Conservation (phyloP, 2,797 vertebrate species). For the Anolis apletophallus region DNA sequence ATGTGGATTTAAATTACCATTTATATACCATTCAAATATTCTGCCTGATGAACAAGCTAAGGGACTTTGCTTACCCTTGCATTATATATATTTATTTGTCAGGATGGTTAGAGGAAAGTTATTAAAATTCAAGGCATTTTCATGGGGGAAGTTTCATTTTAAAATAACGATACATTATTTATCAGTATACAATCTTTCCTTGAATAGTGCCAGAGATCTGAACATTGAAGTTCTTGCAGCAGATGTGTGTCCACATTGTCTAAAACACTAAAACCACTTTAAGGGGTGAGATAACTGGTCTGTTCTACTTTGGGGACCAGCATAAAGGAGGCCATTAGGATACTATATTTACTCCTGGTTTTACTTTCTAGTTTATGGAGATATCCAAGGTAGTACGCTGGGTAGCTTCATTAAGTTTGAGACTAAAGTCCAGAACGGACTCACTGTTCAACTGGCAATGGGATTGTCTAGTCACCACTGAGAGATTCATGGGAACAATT, state of each 20-base stretch:
- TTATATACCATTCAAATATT: conserved; percentile 47
- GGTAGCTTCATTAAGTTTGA: no score
- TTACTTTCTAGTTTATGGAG: no score
- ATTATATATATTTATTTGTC: conserved; percentile 43
- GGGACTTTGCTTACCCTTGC: conserved; percentile 46
- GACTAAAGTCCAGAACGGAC: no score
- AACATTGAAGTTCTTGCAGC: neutral
- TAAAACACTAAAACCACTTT: neutral
- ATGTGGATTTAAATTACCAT: conserved; percentile 54
- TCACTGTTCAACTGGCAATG: no score
- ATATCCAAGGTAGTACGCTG: no score
- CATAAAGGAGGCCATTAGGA: no score
- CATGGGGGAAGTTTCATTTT: conserved; percentile 25
- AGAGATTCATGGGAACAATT: neutral
- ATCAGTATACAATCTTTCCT: neutral
- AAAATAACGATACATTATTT: neutral
- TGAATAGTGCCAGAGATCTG: neutral
- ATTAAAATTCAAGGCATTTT: conserved; percentile 49
- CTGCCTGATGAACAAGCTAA: conserved; percentile 1
- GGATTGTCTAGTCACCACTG: no score
- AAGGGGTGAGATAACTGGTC: neutral
- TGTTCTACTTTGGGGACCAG: neutral
- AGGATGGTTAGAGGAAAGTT: conserved; percentile 30
- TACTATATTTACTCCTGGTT: no score
- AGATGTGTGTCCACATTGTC: no score